Evolutionary conservation across 2,113 vertebrate genomes (phyloP).

Genomic region (Trinectes maculatus): DNA sequence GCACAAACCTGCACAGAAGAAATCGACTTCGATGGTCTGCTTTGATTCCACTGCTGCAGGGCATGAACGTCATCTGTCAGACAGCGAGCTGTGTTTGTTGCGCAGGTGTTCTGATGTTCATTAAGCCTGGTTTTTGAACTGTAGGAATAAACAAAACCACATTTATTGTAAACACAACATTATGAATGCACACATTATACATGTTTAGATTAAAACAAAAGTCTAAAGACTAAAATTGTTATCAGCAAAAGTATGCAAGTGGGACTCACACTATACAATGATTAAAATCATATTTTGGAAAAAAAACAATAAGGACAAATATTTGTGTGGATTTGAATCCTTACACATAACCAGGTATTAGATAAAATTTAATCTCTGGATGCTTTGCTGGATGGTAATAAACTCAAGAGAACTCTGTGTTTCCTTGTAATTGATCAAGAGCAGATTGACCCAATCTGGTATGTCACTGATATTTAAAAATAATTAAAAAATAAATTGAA

Average conservation of each 20-base stretch:
- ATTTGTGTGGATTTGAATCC: not conserved
- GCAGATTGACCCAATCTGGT: slow-evolving; percentile 30
- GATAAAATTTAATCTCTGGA: not conserved
- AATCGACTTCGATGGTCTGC: slow-evolving; percentile 42
- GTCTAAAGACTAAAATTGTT: no score
- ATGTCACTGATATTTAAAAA: slow-evolving; percentile 15
- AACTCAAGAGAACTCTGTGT: slow-evolving; percentile 14
- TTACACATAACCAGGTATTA: not conserved
- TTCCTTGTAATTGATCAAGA: slow-evolving; percentile 8
- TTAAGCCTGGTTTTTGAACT: slow-evolving; percentile 73
- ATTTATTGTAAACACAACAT: not conserved
- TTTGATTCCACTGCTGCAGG: slow-evolving; percentile 76
- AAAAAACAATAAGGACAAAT: not conserved
- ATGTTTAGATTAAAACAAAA: no score
- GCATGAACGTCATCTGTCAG: slow-evolving; percentile 64
- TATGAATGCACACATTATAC: not conserved
- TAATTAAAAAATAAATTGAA: slow-evolving; percentile 43
- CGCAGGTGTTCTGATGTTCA: slow-evolving; percentile 69
- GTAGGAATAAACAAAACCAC: not conserved
- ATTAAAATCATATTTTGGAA: no score
- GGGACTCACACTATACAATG: no score
- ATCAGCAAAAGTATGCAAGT: no score
- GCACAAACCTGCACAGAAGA: slow-evolving; percentile 71
- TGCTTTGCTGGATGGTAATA: slow-evolving; percentile 9
- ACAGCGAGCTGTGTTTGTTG: slow-evolving; percentile 52